Base-by-base conservation (phyloP, 2,888 invertebrate genomes). In the Geotrupes spiniger region DNA sequence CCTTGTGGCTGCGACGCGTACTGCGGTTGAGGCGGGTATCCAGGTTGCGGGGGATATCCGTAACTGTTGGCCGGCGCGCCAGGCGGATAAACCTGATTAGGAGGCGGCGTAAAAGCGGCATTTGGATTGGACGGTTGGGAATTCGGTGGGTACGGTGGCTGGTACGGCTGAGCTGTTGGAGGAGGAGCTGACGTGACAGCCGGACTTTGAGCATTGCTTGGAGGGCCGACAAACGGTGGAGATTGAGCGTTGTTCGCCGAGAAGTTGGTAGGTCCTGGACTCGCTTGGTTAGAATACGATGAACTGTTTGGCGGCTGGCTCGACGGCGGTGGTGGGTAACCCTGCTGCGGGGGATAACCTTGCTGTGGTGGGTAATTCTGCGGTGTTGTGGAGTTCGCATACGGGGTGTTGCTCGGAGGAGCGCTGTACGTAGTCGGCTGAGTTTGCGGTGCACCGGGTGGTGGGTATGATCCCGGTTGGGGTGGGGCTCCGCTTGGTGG, bases 41-140 rank as follows among this genome's bases (percentile, higher is more conserved):
- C 76, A 38, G 79, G 82, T 46, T 81, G 83, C 1, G 82, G 79
- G 1, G 82, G 81, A 69, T 83, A 82, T 17, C 74, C 77, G 37
- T 72, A 69, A 42, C 60, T 65, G 40, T 53, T 59, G 5, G 70
- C 66, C 1, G 65, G 71, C 8, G 63, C 65, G 2, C 53, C 54
- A 4, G 71, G 68, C 2, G 68, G 66, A 54, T 70, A 70, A 1
- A 58, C 63, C 49, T 70, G 69, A 55, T 65, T 68, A 9, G 69
- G 68, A 49, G 75, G 71, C 46, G 77, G 72, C 53, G 78, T 69
- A 68, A 78, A 71, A 28, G 73, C 72, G 37, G 79, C 69, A 63
- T 72, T 71, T 9, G 76, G 76, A 33, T 72, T 74, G 38, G 75
- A 71, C 45, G 74, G 75, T 29, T 74, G 74, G 1, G 74, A 66